Percentiles rank a stretch among this genome's conserved stretches.
Evolutionary conservation across 2,888 invertebrate species (phyloP).

Genomic region (Temnothorax rugatulus): DNA sequence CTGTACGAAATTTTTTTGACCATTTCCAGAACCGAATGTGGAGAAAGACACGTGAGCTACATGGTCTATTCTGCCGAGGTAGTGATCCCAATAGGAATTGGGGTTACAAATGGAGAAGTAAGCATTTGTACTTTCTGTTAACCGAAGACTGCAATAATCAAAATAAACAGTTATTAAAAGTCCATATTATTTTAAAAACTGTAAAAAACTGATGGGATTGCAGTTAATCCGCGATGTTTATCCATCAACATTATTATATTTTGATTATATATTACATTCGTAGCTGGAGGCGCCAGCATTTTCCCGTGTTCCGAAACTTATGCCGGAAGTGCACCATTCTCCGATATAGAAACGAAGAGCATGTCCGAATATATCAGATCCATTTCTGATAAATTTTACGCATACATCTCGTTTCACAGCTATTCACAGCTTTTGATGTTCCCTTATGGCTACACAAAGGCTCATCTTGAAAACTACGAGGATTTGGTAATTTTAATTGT

Average conservation of each 20-base stretch:
- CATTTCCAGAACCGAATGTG: slow-evolving; percentile 89
- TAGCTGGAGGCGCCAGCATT: slow-evolving; percentile 88
- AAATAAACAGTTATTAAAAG: slow-evolving; percentile 1
- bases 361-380: slow-evolving; percentile 88
- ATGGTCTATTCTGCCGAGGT: slow-evolving; percentile 87
- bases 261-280: slow-evolving; percentile 32
- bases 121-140: slow-evolving; percentile 63
- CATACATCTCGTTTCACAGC: slow-evolving; percentile 92
- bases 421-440: slow-evolving; percentile 90
- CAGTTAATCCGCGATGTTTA: neutral
- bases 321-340: slow-evolving; percentile 90
- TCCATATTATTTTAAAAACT: neutral
- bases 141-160: neutral
- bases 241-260: neutral
- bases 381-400: slow-evolving; percentile 87
- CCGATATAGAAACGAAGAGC: slow-evolving; percentile 81
- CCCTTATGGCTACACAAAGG: slow-evolving; percentile 90
- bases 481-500: slow-evolving; percentile 78
- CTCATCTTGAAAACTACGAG: slow-evolving; percentile 88
- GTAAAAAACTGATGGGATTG: neutral
- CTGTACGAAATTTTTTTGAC: neutral
- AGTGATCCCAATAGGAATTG: slow-evolving; percentile 94
- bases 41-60: slow-evolving; percentile 89
- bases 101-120: slow-evolving; percentile 90
- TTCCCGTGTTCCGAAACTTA: slow-evolving; percentile 89